Evolutionary conservation across 2,113 vertebrate genomes (phyloP).

Genomic region (Microtus oregoni): DNA sequence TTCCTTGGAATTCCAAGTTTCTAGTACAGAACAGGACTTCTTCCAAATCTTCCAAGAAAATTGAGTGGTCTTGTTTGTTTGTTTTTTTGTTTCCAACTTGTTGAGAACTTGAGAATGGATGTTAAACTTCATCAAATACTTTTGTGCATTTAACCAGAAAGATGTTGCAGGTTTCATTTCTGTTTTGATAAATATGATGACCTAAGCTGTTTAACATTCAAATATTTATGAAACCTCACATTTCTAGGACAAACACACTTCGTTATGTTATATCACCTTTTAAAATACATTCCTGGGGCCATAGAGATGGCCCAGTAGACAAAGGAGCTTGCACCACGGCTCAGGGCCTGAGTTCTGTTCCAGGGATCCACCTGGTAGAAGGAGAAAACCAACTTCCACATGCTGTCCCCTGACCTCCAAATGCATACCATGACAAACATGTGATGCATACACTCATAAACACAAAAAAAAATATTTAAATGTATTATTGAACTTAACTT

Average conservation of each 20-base stretch:
- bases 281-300: neutral
- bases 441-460: no score
- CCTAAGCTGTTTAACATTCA: constrained; percentile 24
- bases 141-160: constrained; percentile 27
- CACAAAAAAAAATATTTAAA: no score
- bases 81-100: neutral
- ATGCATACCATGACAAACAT: no score
- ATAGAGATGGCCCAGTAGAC: neutral
- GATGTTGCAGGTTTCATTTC: neutral
- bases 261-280: neutral
- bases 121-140: neutral
- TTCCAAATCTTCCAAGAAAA: neutral
- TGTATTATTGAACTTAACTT: neutral
- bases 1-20: neutral
- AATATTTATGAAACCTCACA: neutral
- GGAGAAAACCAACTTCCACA: no score
- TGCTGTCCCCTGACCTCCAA: no score
- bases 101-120: neutral
- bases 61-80: neutral
- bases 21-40: neutral
- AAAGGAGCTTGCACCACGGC: neutral
- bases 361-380: no score
- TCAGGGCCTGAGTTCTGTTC: neutral
- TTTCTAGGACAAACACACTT: neutral
- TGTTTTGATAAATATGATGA: constrained; percentile 3